Evolutionary conservation across 2,113 vertebrate genomes (phyloP), one percentile per base, ranked within the genome.

Genomic region (Opisthocomus hoazin): DNA sequence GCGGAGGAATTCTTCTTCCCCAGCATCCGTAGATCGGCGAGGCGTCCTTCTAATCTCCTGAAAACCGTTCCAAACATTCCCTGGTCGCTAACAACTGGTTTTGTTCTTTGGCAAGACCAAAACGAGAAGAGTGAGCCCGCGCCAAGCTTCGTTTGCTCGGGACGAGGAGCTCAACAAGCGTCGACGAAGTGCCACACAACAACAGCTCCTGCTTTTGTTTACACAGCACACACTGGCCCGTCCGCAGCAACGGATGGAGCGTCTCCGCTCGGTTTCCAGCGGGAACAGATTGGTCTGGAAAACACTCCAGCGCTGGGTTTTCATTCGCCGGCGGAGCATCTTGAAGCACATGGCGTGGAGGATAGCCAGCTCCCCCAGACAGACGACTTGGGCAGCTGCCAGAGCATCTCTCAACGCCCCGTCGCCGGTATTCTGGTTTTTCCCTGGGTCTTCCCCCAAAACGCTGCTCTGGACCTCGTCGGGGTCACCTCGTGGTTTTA

Each of bases 121-220:
- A 63, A 73, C 0, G 1, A 29, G 43, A 50, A 30, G 32, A 36
- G 6, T 0, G n/a, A 43, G 36, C 20, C 17, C 15, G 6, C 3
- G n/a, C 84, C 12, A 24, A 91, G 51, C 6, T 57, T 7, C 46
- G 10, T 32, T 69, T 23, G 5, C 39, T 39, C 1, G 1, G 65
- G 46, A 53, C 41, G 7, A 63, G 63, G 60, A 88, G 60, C 75
- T 66, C 26, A 58, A 45, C 4, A 10, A 73, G 53, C 3, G 18
- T 5, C 30, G 70, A 83, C 19, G 51, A 66, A 51, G 57, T 4
- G 43, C 37, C 39, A 16, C 48, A 26, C 75, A 81, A n/a, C 80
- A 68, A 51, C 32, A 77, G 75, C 24, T 63, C 34, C 83, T 18
- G 46, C 8, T 64, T 56, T 39, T 63, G 46, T 89, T 86, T 87